Percentiles rank a stretch among this genome's conserved stretches.
These are phyloP conservation scores for Mythimna loreyi DNA, from an alignment of 2,888 invertebrate genomes.

Conservation along the genomic window DNA sequence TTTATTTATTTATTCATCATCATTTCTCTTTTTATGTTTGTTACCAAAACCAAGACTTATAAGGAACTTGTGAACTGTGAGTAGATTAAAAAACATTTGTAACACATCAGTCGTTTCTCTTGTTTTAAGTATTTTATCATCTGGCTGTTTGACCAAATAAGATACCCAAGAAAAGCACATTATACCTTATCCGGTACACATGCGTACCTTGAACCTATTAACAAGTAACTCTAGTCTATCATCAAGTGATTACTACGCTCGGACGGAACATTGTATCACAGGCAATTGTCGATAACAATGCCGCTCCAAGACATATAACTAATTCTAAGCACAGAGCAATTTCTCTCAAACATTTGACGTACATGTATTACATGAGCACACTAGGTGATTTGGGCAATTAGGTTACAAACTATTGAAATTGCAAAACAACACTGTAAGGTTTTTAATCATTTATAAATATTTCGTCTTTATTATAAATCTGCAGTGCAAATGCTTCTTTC, in stretches of 20 bases:
- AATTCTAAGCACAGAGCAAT: constrained; percentile 20
- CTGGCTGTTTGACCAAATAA: neutral
- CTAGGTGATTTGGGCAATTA: constrained; percentile 21
- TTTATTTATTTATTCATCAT: too few species aligned
- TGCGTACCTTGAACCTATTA: constrained; percentile 5
- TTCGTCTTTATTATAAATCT: neutral
- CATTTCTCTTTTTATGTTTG: too few species aligned
- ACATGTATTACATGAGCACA: neutral
- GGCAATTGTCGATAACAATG: constrained; percentile 47
- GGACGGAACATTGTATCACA: constrained; percentile 20
- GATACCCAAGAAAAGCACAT: neutral
- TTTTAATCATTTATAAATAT: neutral
- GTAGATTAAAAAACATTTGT: too few species aligned
- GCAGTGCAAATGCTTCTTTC: neutral
- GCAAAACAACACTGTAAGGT: neutral
- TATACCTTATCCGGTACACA: neutral
- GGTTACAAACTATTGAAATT: neutral
- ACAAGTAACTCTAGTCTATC: constrained; percentile 12
- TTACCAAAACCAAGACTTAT: too few species aligned
- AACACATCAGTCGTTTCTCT: too few species aligned
- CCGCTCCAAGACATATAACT: constrained; percentile 10
- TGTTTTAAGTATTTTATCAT: too few species aligned
- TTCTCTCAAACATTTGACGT: constrained; percentile 31
- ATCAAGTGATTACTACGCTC: constrained; percentile 43
- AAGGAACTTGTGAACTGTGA: too few species aligned